phyloP scores from a whole-genome alignment of 2,797 vertebrate species.

The Botia kubotai region DNA sequence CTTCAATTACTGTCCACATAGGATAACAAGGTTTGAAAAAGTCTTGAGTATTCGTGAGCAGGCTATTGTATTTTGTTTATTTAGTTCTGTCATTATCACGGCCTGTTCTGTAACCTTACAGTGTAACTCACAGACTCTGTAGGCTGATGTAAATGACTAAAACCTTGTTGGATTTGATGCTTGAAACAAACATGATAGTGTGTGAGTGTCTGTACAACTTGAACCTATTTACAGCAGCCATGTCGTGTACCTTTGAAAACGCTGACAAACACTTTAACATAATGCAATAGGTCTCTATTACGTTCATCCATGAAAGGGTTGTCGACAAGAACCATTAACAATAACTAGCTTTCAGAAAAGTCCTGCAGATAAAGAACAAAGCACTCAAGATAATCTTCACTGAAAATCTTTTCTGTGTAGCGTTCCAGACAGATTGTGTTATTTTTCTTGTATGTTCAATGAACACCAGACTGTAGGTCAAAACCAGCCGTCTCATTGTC shows the following conservation, averaged over 20 bases:
- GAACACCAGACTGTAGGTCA: slow-evolving; percentile 53
- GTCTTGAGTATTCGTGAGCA: background rate
- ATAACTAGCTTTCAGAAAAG: slow-evolving; percentile 14
- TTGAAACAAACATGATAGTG: background rate
- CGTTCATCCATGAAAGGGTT: background rate
- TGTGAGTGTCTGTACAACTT: slow-evolving; percentile 3
- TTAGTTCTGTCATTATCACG: background rate
- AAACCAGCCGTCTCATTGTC: slow-evolving; percentile 48
- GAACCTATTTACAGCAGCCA: slow-evolving; percentile 4
- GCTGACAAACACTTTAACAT: slow-evolving; percentile 1
- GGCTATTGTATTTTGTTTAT: background rate
- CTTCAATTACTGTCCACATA: background rate
- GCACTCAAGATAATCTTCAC: background rate
- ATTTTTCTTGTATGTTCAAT: slow-evolving; percentile 5
- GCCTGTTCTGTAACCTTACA: background rate
- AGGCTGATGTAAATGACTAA: slow-evolving; percentile 5
- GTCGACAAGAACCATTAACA: slow-evolving; percentile 12
- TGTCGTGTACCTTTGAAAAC: background rate
- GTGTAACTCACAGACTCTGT: background rate
- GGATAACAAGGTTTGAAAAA: background rate
- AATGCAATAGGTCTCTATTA: slow-evolving; percentile 14
- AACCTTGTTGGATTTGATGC: slow-evolving; percentile 3
- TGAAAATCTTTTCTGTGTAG: background rate
- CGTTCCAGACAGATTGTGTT: too few species aligned
- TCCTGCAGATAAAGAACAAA: background rate